These are phyloP conservation scores for Alectura lathami DNA, from an alignment of 2,113 vertebrate genomes.

Conservation along the genomic window DNA sequence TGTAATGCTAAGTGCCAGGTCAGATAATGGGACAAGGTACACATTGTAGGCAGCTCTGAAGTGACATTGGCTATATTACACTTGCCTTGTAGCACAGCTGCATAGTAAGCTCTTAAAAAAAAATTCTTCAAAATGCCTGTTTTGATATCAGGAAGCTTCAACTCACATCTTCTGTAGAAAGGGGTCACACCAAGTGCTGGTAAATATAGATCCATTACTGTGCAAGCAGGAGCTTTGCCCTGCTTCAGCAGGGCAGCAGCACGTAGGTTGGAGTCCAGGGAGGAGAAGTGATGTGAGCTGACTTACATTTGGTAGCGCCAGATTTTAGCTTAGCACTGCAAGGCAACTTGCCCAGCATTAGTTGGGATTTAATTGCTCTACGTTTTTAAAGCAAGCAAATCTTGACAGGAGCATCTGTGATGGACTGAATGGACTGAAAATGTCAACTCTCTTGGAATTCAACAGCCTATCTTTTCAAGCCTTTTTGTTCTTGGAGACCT, in stretches of 20 bases:
- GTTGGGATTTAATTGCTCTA: conserved; percentile 18
- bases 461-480: conserved; percentile 25
- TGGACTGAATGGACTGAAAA: background rate
- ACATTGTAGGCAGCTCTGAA: background rate
- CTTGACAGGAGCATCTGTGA: conserved; percentile 34
- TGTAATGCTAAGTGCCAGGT: background rate
- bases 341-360: background rate
- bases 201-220: background rate
- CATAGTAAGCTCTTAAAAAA: background rate
- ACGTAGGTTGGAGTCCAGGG: background rate
- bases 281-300: background rate
- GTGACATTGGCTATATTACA: background rate
- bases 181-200: background rate
- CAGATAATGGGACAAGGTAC: background rate
- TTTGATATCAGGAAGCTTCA: background rate
- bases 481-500: background rate
- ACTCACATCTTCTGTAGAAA: background rate
- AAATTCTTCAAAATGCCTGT: background rate
- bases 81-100: background rate
- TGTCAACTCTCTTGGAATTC: background rate
- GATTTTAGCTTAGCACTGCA: background rate
- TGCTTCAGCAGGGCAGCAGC: background rate
- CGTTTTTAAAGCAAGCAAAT: background rate
- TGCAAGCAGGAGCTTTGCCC: background rate
- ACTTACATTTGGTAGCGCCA: background rate